Evolutionary conservation across 2,113 vertebrate genomes (phyloP).

Genomic region (Hymenochirus boettgeri): DNA sequence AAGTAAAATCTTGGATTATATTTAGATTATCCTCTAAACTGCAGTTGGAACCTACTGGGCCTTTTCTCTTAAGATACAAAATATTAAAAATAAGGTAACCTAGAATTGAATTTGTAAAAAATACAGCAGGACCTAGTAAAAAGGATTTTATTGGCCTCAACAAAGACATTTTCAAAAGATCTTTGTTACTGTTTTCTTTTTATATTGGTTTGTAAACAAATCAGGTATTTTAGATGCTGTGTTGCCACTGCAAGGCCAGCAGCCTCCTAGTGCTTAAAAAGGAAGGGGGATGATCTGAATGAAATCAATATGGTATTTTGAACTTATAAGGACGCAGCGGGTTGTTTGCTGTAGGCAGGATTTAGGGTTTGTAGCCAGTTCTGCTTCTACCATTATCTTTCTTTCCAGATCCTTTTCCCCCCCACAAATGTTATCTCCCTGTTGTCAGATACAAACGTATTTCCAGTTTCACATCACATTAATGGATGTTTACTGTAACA

Average conservation of each 20-base stretch:
- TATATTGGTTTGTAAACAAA: slow-evolving; percentile 1
- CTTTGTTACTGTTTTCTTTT: too few relatives aligned
- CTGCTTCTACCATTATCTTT: background rate
- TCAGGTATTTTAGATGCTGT: background rate
- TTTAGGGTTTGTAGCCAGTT: background rate
- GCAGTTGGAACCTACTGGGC: too few relatives aligned
- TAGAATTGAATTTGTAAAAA: too few relatives aligned
- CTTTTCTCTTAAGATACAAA: too few relatives aligned
- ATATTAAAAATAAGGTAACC: too few relatives aligned
- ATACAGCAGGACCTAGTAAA: too few relatives aligned
- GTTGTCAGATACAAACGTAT: background rate
- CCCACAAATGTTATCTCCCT: background rate
- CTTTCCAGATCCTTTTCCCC: slow-evolving; percentile 1
- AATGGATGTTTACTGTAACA: too few relatives aligned
- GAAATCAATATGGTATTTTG: background rate
- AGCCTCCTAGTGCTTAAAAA: slow-evolving; percentile 4
- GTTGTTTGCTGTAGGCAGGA: background rate
- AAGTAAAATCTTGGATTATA: too few relatives aligned
- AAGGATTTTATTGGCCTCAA: too few relatives aligned
- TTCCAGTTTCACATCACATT: background rate
- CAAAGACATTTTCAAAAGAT: too few relatives aligned
- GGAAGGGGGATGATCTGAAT: background rate
- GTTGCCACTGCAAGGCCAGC: too few relatives aligned
- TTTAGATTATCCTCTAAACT: too few relatives aligned
- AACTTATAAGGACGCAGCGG: background rate